Base-by-base conservation (phyloP, 1,140 invertebrate genomes). In the Lerema accius region DNA sequence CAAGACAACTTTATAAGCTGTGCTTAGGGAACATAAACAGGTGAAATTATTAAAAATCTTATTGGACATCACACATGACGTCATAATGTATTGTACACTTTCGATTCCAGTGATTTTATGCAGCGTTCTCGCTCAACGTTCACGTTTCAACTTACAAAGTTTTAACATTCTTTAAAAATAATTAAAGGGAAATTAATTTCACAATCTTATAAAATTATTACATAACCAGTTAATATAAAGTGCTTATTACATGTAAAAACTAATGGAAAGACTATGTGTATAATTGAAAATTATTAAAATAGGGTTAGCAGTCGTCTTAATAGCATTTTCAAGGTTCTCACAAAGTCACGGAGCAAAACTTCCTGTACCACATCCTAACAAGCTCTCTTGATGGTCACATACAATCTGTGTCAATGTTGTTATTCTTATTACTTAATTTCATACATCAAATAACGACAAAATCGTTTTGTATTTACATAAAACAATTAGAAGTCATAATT, bases 361-460 rank as follows among this genome's bases (percentile, higher is more conserved):
- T 56, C 53, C 53, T 56, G 39, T 37, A 42, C 13, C 35, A 15
- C 6, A 43, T 15, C 51, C 40, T 35, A 5, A n/a, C 32, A 6
- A 17, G 19, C 37, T 10, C 26, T 37, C 40, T 43, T 40, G 53
- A 42, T 43, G 40, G 40, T 28, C 51, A 39, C 50, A 67, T 63
- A 67, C 51, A 43, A 87, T 80, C 77, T 85, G 49, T 90, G 87
- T 90, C 87, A 90, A 86, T 90, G 87, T 78, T 88, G 83, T 78
- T 72, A 81, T 68, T 69, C 69, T 65, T 62, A n/a, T 39, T 49
- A 46, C 46, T 1, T 73, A 58, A 65, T 55, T 66, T 39, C 56
- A 64, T 60, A 67, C 69, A 51, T 58, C 35, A 73, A 72, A 79
- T 76, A 66, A 78, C 81, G 76, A 73, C 65, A 65, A 71, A 76